phyloP scores from a whole-genome alignment of 2,888 invertebrate species.

The Thyatira batis region DNA sequence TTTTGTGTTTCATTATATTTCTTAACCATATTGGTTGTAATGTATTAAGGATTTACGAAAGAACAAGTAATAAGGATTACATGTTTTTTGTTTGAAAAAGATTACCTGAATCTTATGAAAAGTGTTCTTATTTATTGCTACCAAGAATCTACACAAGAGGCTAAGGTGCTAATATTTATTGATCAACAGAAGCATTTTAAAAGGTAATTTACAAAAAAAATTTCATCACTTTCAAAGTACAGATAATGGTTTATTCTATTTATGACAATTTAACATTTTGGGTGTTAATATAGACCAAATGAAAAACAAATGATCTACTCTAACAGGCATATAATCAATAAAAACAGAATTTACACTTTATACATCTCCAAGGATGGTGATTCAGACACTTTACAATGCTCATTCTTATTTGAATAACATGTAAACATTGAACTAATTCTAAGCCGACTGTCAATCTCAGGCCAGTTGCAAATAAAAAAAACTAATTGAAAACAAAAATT shows the following conservation, averaged over 20 bases:
- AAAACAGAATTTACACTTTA: constrained; percentile 74
- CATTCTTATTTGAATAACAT: constrained; percentile 48
- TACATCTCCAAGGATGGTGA: constrained; percentile 55
- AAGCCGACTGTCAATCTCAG: constrained; percentile 47
- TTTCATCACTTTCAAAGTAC: constrained; percentile 21
- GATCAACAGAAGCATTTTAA: too few relatives aligned
- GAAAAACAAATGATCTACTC: constrained; percentile 73
- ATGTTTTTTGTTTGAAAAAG: too few relatives aligned
- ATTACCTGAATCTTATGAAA: too few relatives aligned
- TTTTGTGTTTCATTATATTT: constrained; percentile 34
- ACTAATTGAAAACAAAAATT: constrained; percentile 25
- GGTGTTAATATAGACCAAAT: constrained; percentile 45
- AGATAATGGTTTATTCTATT: constrained; percentile 11
- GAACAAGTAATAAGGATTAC: too few relatives aligned
- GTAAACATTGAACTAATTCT: constrained; percentile 58
- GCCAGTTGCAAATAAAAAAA: constrained; percentile 47
- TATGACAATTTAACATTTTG: too few relatives aligned
- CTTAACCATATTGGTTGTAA: too few relatives aligned
- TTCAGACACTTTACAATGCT: constrained; percentile 47
- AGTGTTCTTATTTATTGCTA: too few relatives aligned
- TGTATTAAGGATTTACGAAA: too few relatives aligned
- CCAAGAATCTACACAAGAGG: too few relatives aligned
- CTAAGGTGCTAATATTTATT: too few relatives aligned
- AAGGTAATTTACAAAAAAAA: neutral
- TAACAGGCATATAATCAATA: constrained; percentile 75